Evolutionary conservation across 2,888 invertebrate genomes (phyloP), one percentile per base, ranked within the genome.

Genomic region (Lampropteryx suffumata): DNA sequence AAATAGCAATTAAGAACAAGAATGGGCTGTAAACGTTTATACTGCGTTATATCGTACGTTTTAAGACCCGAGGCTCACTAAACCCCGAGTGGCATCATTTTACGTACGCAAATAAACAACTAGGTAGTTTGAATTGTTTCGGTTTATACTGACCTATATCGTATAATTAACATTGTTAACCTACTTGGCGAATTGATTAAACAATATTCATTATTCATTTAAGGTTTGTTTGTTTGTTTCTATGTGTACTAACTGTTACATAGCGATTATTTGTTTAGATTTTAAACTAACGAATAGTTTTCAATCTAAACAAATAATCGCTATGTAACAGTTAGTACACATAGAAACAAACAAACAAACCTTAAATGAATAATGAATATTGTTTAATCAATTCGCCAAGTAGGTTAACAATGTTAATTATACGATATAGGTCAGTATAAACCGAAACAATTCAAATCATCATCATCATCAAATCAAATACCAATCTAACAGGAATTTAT

Each of bases 1-100:
- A 80, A 88, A 87, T 82, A 83, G 82, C 85, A 87, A 87, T 87
- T 88, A 87, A 85, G 75, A 77, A 75, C 80, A 86, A 87, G 88
- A 88, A 88, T 86, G 84, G 86, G 84, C 78, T 77, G 84, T 88
- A 84, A 88, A 86, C 71, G 79, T 84, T 84, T 82, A 84, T 79
- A 71, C 73, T 68, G 76, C 69, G 79, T 71, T 76, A 76, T 77
- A 69, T 69, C 73, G 79, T 77, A 74, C 79, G 78, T 67, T 84
- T 85, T 79, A 79, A 80, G 73, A 76, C 70, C 69, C 55, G 60
- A 54, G 67, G 60, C 65, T 67, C 69, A 68, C 79, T 75, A 73
- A 75, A 73, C 62, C 69, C 67, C 61, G 65, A 64, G 69, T 73
- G 72, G 80, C 75, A 76, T 79, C 79, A 70, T 71, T 79, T 82